These are phyloP conservation scores for Aptenodytes patagonicus DNA, from an alignment of 2,113 vertebrate genomes.

Conservation along the genomic window DNA sequence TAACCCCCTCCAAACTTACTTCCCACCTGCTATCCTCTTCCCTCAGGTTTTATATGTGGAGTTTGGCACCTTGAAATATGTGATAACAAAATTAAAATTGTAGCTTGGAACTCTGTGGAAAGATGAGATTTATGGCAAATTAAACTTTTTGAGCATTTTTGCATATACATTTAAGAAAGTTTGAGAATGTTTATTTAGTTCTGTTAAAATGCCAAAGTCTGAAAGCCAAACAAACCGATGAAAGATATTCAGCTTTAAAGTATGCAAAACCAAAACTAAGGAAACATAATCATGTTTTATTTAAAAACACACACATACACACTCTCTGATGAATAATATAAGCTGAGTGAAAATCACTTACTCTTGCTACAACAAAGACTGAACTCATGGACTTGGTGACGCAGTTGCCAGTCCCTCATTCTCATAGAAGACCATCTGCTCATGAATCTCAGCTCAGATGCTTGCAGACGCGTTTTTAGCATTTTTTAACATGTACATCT, in stretches of 20 bases:
- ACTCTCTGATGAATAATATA: neutral
- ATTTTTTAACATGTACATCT: neutral
- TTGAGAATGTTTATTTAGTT: neutral
- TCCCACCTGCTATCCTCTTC: neutral
- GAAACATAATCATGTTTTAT: conserved; percentile 36
- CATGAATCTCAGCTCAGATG: neutral
- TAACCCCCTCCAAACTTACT: neutral
- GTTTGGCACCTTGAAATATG: neutral
- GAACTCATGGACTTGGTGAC: neutral
- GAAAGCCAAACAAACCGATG: neutral
- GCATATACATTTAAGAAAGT: neutral
- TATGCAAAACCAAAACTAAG: neutral
- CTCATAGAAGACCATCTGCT: neutral
- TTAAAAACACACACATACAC: neutral
- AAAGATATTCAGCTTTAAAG: neutral
- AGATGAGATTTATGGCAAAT: neutral
- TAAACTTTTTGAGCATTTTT: neutral
- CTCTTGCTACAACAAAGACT: neutral
- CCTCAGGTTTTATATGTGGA: neutral
- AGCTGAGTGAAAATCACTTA: neutral
- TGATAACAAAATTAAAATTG: neutral
- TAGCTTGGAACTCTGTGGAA: neutral
- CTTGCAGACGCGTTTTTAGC: neutral
- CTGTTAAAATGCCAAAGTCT: neutral
- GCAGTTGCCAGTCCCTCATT: neutral